Evolutionary conservation across 1,140 invertebrate species (phyloP).

Genomic region (Batillaria attramentaria): DNA sequence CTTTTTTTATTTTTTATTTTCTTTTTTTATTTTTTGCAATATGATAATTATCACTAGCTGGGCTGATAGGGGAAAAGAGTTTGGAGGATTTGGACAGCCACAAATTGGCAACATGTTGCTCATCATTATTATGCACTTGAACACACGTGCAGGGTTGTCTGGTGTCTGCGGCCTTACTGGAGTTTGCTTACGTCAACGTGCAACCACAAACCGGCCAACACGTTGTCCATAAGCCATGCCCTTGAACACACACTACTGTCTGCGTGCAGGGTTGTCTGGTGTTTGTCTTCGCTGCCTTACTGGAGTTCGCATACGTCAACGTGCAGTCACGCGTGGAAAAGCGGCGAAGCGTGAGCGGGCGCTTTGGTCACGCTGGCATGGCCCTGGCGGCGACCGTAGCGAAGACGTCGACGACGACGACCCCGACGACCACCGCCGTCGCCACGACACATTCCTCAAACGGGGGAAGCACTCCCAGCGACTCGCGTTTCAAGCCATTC

Average conservation of each 20-base stretch:
- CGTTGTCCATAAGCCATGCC: too few relatives aligned
- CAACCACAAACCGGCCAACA: too few relatives aligned
- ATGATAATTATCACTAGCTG: too few relatives aligned
- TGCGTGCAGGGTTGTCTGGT: slow-evolving; percentile 78
- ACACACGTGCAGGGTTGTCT: slow-evolving; percentile 81
- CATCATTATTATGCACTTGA: too few relatives aligned
- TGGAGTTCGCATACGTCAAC: slow-evolving; percentile 86
- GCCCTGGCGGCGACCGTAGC: background rate
- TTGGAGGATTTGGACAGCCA: too few relatives aligned
- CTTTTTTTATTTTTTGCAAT: too few relatives aligned
- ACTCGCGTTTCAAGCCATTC: too few relatives aligned
- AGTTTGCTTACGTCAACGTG: slow-evolving; percentile 83
- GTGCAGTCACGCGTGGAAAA: slow-evolving; percentile 43
- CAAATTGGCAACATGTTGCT: too few relatives aligned
- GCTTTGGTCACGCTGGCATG: background rate
- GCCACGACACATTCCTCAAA: background rate
- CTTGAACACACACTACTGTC: background rate
- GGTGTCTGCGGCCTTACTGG: slow-evolving; percentile 85
- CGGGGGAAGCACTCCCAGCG: background rate
- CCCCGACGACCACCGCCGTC: background rate
- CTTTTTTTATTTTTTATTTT: too few relatives aligned
- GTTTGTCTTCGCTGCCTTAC: slow-evolving; percentile 86
- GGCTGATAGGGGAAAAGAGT: too few relatives aligned
- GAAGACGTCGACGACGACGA: background rate
- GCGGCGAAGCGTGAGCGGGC: slow-evolving; percentile 2